A percentile compares a stretch with the other conserved stretches of the same genome.
These are phyloP conservation scores for Epinephelus malabaricus DNA, from an alignment of 2,797 vertebrate genomes.

Conservation along the genomic window DNA sequence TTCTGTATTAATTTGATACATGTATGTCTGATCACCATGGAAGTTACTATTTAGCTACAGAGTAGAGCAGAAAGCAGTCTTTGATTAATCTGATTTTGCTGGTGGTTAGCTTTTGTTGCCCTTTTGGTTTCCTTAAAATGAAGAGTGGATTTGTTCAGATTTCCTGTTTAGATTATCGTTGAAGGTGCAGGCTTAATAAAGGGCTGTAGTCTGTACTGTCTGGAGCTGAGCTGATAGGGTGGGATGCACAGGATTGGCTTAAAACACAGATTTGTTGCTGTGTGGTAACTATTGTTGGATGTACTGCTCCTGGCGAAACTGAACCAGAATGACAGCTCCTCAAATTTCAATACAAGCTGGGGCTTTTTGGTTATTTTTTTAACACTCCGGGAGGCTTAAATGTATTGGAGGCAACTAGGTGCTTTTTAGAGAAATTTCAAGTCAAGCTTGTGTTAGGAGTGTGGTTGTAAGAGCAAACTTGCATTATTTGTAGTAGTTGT, in stretches of 20 bases:
- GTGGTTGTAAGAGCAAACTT: conserved; percentile 4
- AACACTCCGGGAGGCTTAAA: conserved; percentile 39
- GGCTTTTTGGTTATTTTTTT: conserved; percentile 28
- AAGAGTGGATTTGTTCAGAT: conserved; percentile 75
- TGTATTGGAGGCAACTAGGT: conserved; percentile 27
- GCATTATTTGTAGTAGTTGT: conserved; percentile 26
- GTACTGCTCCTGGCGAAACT: conserved; percentile 1
- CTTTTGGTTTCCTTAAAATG: conserved; percentile 67
- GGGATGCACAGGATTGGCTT: not conserved
- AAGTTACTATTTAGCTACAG: conserved; percentile 59
- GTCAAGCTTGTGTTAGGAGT: conserved; percentile 17
- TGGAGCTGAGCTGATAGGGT: conserved; percentile 77
- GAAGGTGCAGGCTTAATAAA: conserved; percentile 68
- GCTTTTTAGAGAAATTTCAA: conserved; percentile 52
- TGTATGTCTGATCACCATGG: conserved; percentile 53
- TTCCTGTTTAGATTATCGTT: conserved; percentile 68
- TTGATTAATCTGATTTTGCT: conserved; percentile 60
- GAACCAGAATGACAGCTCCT: conserved; percentile 29
- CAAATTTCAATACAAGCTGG: conserved; percentile 1
- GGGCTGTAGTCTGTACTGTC: conserved; percentile 64
- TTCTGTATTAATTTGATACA: conserved; percentile 51
- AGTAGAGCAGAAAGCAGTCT: conserved; percentile 48
- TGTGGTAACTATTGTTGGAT: conserved; percentile 7
- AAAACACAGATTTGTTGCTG: conserved; percentile 6
- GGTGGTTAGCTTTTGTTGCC: conserved; percentile 70